A percentile compares a stretch with the other conserved stretches of the same genome.
These are phyloP conservation scores for Ceyx margarethae DNA, from an alignment of 2,113 vertebrate species.

Conservation along the genomic window DNA sequence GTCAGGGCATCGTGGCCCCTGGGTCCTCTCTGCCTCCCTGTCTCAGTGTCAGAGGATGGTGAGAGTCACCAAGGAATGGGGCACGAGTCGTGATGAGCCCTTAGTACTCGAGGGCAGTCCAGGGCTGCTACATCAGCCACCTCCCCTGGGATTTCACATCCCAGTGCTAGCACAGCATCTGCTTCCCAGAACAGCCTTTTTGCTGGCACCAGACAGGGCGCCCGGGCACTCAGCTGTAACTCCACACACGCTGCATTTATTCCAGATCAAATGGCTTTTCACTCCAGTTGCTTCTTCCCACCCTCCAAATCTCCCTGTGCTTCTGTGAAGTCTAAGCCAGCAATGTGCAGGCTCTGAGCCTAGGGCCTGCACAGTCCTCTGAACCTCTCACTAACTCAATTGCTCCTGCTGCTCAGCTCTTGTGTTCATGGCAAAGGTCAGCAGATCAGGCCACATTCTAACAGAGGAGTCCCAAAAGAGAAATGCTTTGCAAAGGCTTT, in stretches of 20 bases:
- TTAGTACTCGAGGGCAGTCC: background rate
- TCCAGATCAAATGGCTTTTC: background rate
- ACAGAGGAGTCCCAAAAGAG: background rate
- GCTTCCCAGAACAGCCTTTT: conserved; percentile 4
- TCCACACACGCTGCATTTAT: background rate
- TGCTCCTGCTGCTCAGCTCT: background rate
- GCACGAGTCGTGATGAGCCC: background rate
- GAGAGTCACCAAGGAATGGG: background rate
- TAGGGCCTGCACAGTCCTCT: rapidly evolving
- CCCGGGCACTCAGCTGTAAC: background rate
- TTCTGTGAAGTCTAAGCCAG: background rate
- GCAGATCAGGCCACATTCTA: background rate
- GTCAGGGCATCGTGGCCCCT: background rate
- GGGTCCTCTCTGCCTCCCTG: background rate
- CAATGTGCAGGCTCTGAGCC: background rate
- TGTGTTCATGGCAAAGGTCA: background rate
- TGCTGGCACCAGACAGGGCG: background rate
- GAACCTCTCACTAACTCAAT: background rate
- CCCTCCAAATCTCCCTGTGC: background rate
- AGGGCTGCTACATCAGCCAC: background rate
- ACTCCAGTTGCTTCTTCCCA: conserved; percentile 8
- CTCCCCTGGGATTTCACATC: background rate
- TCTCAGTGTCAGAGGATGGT: background rate
- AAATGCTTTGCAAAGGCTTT: background rate
- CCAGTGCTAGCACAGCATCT: background rate